These are phyloP conservation scores for Corythaeola cristata DNA, from an alignment of 2,113 vertebrate genomes.

Conservation along the genomic window DNA sequence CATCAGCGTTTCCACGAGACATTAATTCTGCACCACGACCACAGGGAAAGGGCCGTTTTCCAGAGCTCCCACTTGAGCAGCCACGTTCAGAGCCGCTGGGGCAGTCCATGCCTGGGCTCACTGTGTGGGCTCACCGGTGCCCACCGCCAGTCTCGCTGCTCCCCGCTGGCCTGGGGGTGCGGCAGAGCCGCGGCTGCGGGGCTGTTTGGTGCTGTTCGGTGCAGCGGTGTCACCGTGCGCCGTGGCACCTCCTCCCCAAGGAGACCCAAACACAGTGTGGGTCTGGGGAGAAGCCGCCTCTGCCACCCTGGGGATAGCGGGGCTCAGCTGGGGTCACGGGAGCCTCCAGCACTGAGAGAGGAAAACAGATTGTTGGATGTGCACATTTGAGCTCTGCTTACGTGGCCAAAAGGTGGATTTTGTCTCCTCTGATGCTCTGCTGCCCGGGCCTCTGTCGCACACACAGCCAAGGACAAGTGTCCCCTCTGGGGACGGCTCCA, in stretches of 20 bases:
- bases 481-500: background rate
- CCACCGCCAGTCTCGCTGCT: background rate
- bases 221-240: background rate
- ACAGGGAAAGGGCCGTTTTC: background rate
- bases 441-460: rapidly evolving
- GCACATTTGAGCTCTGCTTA: background rate
- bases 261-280: background rate
- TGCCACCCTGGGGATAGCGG: background rate
- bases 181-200: background rate
- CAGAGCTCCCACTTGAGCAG: background rate
- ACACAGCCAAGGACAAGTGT: background rate
- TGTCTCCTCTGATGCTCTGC: background rate
- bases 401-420: rapidly evolving
- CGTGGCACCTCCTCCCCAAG: rapidly evolving
- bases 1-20: background rate
- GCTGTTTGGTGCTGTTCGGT: background rate
- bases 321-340: background rate
- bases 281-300: background rate
- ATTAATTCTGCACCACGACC: background rate
- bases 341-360: background rate
- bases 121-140: background rate
- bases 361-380: background rate
- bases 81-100: background rate
- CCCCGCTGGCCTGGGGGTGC: background rate
- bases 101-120: background rate